Base-by-base conservation (phyloP, 2,888 invertebrate genomes). In the Cephus pygmeus region DNA sequence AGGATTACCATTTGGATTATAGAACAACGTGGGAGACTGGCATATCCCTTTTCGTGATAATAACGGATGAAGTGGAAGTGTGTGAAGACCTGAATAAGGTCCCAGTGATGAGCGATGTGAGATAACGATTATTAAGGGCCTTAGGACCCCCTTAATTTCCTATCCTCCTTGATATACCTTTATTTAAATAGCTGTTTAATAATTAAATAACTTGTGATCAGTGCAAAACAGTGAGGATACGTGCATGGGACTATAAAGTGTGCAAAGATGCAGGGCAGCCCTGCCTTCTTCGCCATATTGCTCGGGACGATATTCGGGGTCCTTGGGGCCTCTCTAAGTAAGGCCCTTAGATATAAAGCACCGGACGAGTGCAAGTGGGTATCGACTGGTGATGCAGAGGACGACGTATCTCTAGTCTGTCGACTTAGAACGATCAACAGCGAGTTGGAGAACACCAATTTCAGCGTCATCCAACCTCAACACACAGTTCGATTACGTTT, bases 281-380 rank as follows among this genome's bases (percentile, higher is more conserved):
- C 93, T 88, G 93, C 93, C 87, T 92, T 93, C 91, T 93, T 93
- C 90, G 93, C 93, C 88, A 92, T 94, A 88, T 91, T 94, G 82
- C 91, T 94, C 88, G 93, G 94, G 87, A 93, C 94, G 90, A 92
- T 94, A 88, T 93, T 94, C 91, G 93, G 94, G 81, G 94, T 93
- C 82, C 91, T 94, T 80, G 93, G 94, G 81, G 93, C 94, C 81
- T 94, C 94, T 82, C 90, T 94, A 78, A 93, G 95, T 90, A 94
- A 94, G 87, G 93, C 94, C 83, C 89, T 91, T 71, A 94, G 95
- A 82, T 96, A 96, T 92, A 95, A 96, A 90, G 96, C 96, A 86
- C 96, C 96, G 83, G 96, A 96, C 92, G 96, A 96, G 92, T 96
- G 96, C 92, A 95, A 95, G 87, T 96, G 96, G 96, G 94, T 95